phyloP scores from a whole-genome alignment of 2,113 vertebrate species.

The Opisthocomus hoazin region DNA sequence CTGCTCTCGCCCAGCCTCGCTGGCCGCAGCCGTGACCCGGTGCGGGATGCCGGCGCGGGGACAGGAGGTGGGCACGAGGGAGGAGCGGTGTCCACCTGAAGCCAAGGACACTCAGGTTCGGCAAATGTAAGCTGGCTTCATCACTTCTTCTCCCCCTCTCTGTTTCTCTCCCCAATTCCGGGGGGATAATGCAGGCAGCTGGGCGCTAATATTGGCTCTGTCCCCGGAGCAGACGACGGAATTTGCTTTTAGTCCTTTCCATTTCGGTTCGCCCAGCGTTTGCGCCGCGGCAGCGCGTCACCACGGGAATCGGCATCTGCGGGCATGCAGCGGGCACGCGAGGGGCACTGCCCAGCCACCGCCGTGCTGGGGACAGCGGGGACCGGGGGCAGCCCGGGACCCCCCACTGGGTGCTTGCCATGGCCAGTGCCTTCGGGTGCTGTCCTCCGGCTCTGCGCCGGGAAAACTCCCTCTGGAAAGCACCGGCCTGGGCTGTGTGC shows the following conservation, averaged over 20 bases:
- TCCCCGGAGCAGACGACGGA: background rate
- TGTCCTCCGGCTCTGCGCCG: accelerated
- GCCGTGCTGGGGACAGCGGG: accelerated
- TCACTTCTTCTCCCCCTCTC: background rate
- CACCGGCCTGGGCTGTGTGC: accelerated
- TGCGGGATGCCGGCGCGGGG: accelerated
- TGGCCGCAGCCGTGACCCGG: accelerated
- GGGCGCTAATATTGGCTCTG: background rate
- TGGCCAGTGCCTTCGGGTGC: background rate
- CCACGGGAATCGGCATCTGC: background rate
- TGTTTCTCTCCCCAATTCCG: no score
- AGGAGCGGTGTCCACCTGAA: accelerated
- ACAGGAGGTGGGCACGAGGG: background rate
- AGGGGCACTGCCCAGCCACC: background rate
- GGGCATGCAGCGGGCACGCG: background rate
- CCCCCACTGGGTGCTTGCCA: background rate
- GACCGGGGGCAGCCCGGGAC: background rate
- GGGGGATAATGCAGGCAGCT: background rate
- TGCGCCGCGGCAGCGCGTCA: background rate
- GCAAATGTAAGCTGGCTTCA: accelerated
- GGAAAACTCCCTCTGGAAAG: background rate
- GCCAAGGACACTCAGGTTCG: accelerated
- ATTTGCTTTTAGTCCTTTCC: background rate
- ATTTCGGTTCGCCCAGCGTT: accelerated
- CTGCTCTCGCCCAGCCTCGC: background rate